Conservation (phyloP, 2,113 vertebrate genomes). For the Cavia aperea region DNA sequence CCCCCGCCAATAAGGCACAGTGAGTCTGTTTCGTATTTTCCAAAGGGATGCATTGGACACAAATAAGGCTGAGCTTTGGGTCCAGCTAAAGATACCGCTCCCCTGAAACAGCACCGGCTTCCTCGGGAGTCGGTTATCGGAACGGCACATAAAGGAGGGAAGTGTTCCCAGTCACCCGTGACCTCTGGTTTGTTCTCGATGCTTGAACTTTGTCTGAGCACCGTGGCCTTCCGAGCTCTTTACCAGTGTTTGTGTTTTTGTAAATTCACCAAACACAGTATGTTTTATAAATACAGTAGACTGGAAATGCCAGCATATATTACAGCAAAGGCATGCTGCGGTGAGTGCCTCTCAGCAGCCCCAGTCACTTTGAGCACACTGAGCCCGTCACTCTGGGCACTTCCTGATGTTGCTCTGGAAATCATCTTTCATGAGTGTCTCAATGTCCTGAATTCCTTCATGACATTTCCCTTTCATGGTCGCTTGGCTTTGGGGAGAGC, state of each 20-base stretch:
- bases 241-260: not conserved
- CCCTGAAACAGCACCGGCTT: not conserved
- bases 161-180: accelerated
- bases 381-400: not conserved
- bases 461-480: not conserved
- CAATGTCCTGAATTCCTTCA: not conserved
- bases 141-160: not conserved
- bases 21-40: not conserved
- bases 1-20: no score
- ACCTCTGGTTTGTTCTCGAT: not conserved
- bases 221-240: not conserved
- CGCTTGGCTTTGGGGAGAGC: not conserved
- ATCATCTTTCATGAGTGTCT: not conserved
- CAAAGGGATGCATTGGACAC: not conserved
- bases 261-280: not conserved
- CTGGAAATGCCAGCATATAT: not conserved
- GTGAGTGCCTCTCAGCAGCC: not conserved
- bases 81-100: not conserved
- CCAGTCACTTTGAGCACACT: not conserved
- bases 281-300: not conserved
- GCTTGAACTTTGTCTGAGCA: not conserved
- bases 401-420: not conserved
- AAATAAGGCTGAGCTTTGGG: not conserved
- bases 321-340: not conserved
- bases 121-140: not conserved